These are phyloP conservation scores for Semibalanus balanoides DNA, from an alignment of 1,140 invertebrate species.

Conservation along the genomic window DNA sequence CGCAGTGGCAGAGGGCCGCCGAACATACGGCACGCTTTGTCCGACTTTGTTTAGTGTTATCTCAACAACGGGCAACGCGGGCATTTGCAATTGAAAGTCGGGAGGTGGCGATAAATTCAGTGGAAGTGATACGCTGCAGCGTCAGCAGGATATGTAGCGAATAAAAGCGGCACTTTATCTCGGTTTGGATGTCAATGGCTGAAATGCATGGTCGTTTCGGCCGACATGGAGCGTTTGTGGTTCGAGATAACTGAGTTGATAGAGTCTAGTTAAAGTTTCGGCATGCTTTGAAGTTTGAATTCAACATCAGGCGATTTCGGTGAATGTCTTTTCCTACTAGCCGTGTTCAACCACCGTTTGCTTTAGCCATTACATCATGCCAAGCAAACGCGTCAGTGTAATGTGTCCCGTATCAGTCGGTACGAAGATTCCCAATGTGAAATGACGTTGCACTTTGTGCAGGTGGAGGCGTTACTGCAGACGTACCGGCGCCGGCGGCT, in stretches of 20 bases:
- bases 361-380: background rate
- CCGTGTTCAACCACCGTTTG: background rate
- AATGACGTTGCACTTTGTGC: background rate
- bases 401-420: background rate
- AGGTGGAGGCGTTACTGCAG: background rate
- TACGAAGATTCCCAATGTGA: background rate
- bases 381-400: background rate
- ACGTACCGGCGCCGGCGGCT: background rate
- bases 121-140: no score
- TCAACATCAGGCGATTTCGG: background rate
- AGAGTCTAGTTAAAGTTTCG: no score
- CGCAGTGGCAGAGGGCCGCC: no score
- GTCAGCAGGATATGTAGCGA: no score
- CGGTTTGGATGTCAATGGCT: no score
- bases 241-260: no score
- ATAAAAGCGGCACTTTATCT: no score
- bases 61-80: no score
- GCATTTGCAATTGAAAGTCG: no score
- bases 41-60: background rate
- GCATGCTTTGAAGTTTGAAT: background rate
- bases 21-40: background rate
- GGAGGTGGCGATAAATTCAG: no score
- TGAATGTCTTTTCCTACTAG: background rate
- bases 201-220: no score
- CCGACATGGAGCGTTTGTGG: no score